Evolutionary conservation across 1,140 invertebrate species (phyloP), one percentile per base, ranked within the genome.

Genomic region (Zelostemma sp.): DNA sequence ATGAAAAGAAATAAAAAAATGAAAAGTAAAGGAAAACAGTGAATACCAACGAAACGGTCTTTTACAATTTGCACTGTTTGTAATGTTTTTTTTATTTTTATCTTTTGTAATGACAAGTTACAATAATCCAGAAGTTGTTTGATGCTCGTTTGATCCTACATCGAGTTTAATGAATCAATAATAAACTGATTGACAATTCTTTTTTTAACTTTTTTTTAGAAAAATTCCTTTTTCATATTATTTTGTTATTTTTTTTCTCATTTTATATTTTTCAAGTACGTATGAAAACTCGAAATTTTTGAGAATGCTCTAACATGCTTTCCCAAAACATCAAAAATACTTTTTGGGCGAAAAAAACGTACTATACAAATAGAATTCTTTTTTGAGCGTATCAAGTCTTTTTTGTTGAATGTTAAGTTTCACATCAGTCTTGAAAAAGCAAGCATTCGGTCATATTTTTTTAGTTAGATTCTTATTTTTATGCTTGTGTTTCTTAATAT

Each of bases 61-160:
- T 43, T 43, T 16, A 16, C 17, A 15, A 16, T 12, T 1, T 6
- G n/a, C n/a, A n/a, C n/a, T n/a, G n/a, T n/a, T n/a, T n/a, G n/a
- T n/a, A n/a, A n/a, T n/a, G n/a, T n/a, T n/a, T n/a, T 43, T 1
- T 16, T 43, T 48, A n/a, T 48, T 48, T 28, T 25, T 14, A 12
- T 48, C 28, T 48, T n/a, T 48, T 11, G 14, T 28, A 19, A 12
- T 28, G 17, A 19, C 21, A 1, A 48, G 15, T 28, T 25, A 48
- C 46, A 48, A 48, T 48, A 48, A 48, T 48, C 46, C 46, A 48
- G 18, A 28, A 14, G 19, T 11, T 48, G 19, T 1, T 28, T 11
- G 6, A 19, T 19, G 46, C 25, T 48, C 15, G 21, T 48, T n/a
- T 15, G 25, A 48, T 48, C 19, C 16, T n/a, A n/a, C n/a, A 9